Conservation (phyloP, 2,113 vertebrate genomes). For the Toxostoma redivivum region DNA sequence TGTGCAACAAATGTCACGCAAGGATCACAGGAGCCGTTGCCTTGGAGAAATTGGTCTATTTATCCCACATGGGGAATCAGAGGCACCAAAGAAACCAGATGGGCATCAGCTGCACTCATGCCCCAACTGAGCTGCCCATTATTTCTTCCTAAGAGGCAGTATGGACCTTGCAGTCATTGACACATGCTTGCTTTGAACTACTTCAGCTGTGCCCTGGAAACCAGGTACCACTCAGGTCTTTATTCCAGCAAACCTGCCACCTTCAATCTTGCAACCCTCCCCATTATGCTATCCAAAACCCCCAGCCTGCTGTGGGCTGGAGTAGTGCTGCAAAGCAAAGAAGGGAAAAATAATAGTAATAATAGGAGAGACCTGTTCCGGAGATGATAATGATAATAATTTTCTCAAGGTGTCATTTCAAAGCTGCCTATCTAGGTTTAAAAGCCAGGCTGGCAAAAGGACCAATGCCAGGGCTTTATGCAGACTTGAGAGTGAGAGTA, state of each 20-base stretch:
- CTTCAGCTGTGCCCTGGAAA: neutral
- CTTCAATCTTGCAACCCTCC: neutral
- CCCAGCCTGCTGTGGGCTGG: neutral
- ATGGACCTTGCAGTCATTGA: neutral
- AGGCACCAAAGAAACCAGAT: neutral
- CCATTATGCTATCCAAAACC: neutral
- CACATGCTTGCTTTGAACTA: neutral
- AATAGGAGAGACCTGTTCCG: neutral
- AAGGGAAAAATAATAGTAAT: neutral
- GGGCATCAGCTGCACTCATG: constrained; percentile 25
- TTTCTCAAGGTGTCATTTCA: neutral
- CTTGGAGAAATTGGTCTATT: constrained; percentile 6
- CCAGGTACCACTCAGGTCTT: neutral
- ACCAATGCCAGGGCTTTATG: neutral
- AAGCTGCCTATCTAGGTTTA: neutral
- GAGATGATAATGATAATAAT: neutral
- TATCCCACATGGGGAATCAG: neutral
- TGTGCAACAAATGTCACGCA: constrained; percentile 8
- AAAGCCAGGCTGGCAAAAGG: neutral
- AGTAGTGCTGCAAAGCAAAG: neutral
- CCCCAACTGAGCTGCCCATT: accelerated
- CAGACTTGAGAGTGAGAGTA: neutral
- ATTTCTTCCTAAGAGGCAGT: neutral
- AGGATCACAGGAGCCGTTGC: neutral
- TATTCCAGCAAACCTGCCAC: neutral